These are phyloP conservation scores for Pyrgus malvae DNA, from an alignment of 2,888 invertebrate genomes.

Conservation along the genomic window DNA sequence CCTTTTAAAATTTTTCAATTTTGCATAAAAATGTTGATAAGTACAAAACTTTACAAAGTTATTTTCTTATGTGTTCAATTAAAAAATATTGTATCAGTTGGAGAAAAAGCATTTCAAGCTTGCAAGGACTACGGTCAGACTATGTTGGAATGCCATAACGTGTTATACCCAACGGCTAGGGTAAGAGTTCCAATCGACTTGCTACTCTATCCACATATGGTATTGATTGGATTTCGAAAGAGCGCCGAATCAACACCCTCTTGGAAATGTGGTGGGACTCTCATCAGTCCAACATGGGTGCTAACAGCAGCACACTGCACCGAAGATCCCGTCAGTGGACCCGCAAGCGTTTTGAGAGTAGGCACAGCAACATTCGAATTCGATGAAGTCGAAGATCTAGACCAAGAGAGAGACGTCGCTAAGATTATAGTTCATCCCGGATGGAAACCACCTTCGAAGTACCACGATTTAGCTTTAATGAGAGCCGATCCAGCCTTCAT, in stretches of 20 bases:
- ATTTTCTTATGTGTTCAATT: neutral
- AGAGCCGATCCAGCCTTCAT: conserved; percentile 71
- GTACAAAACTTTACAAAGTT: conserved; percentile 14
- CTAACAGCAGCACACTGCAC: conserved; percentile 73
- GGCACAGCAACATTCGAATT: conserved; percentile 80
- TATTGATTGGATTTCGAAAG: conserved; percentile 65
- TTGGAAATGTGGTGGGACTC: conserved; percentile 74
- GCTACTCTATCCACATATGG: conserved; percentile 84
- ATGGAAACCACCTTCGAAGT: conserved; percentile 79
- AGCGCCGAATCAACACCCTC: conserved; percentile 35
- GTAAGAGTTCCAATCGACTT: conserved; percentile 69
- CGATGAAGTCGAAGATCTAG: conserved; percentile 70
- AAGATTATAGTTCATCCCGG: conserved; percentile 77
- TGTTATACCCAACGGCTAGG: conserved; percentile 53
- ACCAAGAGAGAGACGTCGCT: conserved; percentile 73
- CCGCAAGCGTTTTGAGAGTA: conserved; percentile 73
- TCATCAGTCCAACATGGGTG: conserved; percentile 67
- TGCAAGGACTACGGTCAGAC: conserved; percentile 60
- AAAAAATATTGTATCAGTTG: conserved; percentile 36
- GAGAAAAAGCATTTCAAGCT: conserved; percentile 62
- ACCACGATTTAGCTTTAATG: conserved; percentile 86
- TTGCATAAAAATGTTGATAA: conserved; percentile 15
- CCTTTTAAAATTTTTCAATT: neutral
- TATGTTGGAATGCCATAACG: conserved; percentile 74
- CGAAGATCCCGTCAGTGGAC: conserved; percentile 67